A percentile compares a stretch with the other conserved stretches of the same genome.
Conservation (phyloP, 2,113 vertebrate genomes). For the Euleptes europaea region DNA sequence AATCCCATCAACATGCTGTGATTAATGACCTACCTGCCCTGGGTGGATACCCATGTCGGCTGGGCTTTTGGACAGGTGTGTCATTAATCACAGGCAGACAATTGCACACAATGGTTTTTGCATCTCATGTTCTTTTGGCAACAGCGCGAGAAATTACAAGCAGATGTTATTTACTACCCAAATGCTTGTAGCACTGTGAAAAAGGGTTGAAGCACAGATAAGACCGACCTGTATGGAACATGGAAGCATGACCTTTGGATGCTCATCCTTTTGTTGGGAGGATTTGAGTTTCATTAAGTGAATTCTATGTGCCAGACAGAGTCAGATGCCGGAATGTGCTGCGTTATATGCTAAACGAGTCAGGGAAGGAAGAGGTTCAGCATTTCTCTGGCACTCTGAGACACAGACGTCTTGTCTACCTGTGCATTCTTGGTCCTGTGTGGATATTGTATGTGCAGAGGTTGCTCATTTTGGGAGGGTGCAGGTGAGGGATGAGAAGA, state of each 20-base stretch:
- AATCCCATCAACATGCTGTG: background rate
- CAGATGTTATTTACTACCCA: slow-evolving; percentile 71
- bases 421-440: too few relatives aligned
- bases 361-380: too few relatives aligned
- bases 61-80: slow-evolving; percentile 36
- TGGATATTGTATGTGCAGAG: too few relatives aligned
- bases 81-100: background rate
- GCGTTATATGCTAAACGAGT: too few relatives aligned
- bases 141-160: slow-evolving; percentile 47
- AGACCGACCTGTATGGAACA: slow-evolving; percentile 61
- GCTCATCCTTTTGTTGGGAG: background rate
- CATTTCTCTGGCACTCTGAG: background rate
- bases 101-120: slow-evolving; percentile 38
- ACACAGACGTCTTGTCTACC: too few relatives aligned
- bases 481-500: too few relatives aligned
- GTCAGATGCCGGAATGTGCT: too few relatives aligned
- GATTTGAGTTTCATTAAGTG: background rate
- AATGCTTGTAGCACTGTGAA: slow-evolving; percentile 30
- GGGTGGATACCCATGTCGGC: background rate
- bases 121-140: slow-evolving; percentile 50
- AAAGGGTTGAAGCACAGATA: slow-evolving; percentile 38
- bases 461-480: too few relatives aligned
- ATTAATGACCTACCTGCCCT: background rate
- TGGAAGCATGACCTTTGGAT: slow-evolving; percentile 12
- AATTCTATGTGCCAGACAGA: background rate